Percentiles rank a stretch among this genome's conserved stretches.
Conservation (phyloP, 2,797 vertebrate species). For the Poeciliopsis presidionis region DNA sequence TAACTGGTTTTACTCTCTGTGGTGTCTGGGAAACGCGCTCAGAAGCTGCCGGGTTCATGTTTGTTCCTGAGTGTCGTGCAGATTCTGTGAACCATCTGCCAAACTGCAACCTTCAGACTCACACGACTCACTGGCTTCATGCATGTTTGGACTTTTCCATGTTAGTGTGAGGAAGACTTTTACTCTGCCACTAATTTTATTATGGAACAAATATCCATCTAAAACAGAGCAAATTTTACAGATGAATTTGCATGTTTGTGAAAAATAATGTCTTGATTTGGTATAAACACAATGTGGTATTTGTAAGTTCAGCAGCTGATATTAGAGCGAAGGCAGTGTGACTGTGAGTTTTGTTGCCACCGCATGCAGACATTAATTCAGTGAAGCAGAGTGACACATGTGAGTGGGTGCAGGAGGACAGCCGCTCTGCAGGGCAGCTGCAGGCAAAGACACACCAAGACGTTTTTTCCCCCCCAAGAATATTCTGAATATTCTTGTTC, state of each 20-base stretch:
- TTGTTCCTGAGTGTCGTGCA: slow-evolving; percentile 27
- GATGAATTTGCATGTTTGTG: not conserved
- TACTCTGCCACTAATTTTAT: not conserved
- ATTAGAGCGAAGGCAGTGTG: not conserved
- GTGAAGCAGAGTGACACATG: slow-evolving; percentile 9
- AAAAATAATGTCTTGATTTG: not conserved
- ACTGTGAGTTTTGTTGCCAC: not conserved
- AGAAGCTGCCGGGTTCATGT: slow-evolving; percentile 12
- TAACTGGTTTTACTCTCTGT: not conserved
- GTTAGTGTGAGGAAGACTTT: not conserved
- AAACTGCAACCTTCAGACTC: slow-evolving; percentile 31
- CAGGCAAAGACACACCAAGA: not conserved
- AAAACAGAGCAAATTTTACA: not conserved
- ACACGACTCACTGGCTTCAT: slow-evolving; percentile 1
- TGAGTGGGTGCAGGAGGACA: not conserved
- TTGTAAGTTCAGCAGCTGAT: not conserved
- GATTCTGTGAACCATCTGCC: slow-evolving; percentile 40
- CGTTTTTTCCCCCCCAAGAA: not conserved
- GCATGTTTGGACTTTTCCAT: slow-evolving; percentile 5
- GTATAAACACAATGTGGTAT: not conserved
- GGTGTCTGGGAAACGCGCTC: slow-evolving; percentile 6
- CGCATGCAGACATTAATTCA: slow-evolving; percentile 4
- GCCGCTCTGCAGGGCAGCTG: not conserved
- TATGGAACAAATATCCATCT: no score
- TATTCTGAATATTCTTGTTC: not conserved